Evolutionary conservation across 2,113 vertebrate species (phyloP).

Genomic region (Ophthalmotilapia sp.): DNA sequence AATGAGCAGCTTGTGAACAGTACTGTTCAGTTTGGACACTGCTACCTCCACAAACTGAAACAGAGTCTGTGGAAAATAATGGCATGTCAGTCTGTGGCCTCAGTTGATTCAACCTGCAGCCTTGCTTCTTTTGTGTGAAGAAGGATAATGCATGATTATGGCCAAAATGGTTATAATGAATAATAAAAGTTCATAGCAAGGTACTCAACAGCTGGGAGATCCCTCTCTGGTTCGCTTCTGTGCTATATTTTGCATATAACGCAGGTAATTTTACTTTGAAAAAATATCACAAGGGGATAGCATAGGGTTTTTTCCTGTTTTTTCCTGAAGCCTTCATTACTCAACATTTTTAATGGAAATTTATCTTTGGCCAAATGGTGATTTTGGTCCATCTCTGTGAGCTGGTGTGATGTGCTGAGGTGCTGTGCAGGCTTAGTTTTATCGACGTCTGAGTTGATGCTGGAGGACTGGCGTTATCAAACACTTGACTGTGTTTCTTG

Average conservation of each 20-base stretch:
- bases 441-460: not conserved
- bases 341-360: not conserved
- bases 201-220: not conserved
- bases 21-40: not conserved
- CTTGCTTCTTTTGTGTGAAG: not conserved
- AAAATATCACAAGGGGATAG: not conserved
- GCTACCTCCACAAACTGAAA: fast-evolving
- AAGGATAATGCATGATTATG: not conserved
- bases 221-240: not conserved
- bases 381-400: not conserved
- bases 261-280: not conserved
- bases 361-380: not conserved
- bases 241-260: not conserved
- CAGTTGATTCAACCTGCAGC: not conserved
- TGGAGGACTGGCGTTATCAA: not conserved
- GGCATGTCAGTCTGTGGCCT: not conserved
- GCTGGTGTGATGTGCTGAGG: not conserved
- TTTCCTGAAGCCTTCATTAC: not conserved
- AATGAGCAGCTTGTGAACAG: not conserved
- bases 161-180: not conserved
- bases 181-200: not conserved
- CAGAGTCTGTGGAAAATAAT: not conserved
- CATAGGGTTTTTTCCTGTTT: not conserved
- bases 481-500: not conserved
- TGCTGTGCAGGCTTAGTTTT: not conserved